Base-by-base conservation (phyloP, 2,888 invertebrate genomes). In the Drosophila cognata region DNA sequence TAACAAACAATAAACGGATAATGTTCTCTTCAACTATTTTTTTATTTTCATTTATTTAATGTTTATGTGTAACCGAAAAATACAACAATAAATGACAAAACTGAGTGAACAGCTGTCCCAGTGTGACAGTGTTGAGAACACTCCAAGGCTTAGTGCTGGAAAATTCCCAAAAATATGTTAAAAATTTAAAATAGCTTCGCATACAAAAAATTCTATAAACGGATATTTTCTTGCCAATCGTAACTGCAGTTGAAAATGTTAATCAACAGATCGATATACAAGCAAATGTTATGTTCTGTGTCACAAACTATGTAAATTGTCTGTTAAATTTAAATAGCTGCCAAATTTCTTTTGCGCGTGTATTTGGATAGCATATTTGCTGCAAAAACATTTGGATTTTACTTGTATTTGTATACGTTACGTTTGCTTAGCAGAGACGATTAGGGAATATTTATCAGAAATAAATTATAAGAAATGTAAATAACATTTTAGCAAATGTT, bases 61-160 rank as follows among this genome's bases (percentile, higher is more conserved):
- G 79, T 79, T 79, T 79, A 76, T 78, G 76, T 79, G 65, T 79
- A 79, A 66, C 66, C 70, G 69, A 79, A 77, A 79, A 69, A 77
- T 73, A 79, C 77, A 79, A 76, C 79, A 80, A 81, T 72, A 81
- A 75, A 75, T 81, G 81, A 76, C 78, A 76, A 79, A 79, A 78
- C 68, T 76, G 76, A 79, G 60, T 72, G 71, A 80, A 81, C 80
- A 80, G 80, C 81, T 80, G 80, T 75, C 62, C 60, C 61, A 64
- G 68, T 29, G 41, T 71, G 66, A 51, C 63, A 78, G 80, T 81
- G 78, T 71, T 80, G 55, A 60, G 11, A 56, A 60, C 48, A 29
- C 52, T 31, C 28, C 33, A 16, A 5, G n/a, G n/a, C 18, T 2
- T 38, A 35, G 72, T 69, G 69, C 55, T 79, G 68, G 46, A 35